Conservation (phyloP, 2,113 vertebrate species). For the Burhinus oedicnemus region DNA sequence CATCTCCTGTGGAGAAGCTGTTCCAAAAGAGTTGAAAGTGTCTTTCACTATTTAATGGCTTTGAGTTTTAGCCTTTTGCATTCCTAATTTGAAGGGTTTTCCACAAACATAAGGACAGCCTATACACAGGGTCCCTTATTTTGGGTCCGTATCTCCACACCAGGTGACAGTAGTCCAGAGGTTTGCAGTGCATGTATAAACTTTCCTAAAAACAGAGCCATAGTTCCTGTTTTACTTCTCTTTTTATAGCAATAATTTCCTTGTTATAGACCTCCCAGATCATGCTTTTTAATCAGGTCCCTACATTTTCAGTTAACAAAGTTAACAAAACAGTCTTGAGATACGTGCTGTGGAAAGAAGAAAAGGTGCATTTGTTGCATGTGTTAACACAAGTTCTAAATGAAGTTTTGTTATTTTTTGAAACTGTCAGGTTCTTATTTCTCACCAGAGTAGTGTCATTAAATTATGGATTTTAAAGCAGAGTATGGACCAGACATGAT, state of each 20-base stretch:
- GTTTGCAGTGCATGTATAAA: not conserved
- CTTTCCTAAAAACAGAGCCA: not conserved
- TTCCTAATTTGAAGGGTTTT: not conserved
- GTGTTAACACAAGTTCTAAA: not conserved
- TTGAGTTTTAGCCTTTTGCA: not conserved
- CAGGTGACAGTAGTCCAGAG: not conserved
- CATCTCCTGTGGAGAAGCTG: not conserved
- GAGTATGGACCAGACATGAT: not conserved
- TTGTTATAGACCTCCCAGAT: not conserved
- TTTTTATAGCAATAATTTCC: not conserved
- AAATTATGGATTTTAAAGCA: not conserved
- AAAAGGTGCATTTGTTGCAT: not conserved
- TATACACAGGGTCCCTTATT: accelerated
- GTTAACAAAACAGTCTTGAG: not conserved
- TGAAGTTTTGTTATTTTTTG: not conserved
- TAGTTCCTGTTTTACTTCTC: not conserved
- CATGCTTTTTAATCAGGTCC: not conserved
- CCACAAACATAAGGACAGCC: not conserved
- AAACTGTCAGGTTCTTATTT: not conserved
- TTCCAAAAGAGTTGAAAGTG: not conserved
- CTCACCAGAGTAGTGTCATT: not conserved
- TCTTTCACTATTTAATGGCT: not conserved
- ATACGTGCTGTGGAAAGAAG: not conserved
- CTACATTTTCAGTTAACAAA: not conserved
- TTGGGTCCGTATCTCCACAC: not conserved